Conservation (phyloP, 2,113 vertebrate genomes). For the Phaethon lepturus region DNA sequence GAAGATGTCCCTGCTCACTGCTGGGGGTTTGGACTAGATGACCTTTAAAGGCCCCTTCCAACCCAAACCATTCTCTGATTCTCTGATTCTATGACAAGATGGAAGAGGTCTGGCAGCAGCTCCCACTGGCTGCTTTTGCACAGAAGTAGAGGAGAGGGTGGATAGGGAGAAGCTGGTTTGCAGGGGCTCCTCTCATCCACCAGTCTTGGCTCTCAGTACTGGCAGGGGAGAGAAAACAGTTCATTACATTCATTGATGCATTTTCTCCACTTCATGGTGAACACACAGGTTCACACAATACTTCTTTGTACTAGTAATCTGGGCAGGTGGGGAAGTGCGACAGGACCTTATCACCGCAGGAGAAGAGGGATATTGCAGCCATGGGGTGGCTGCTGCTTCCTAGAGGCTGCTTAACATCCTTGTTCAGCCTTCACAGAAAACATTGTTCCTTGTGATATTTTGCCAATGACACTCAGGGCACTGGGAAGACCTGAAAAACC, state of each 20-base stretch:
- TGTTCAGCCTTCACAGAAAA: background rate
- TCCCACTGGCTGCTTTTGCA: background rate
- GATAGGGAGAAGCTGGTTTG: background rate
- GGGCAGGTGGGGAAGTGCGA: background rate
- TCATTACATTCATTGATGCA: background rate
- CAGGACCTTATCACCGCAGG: background rate
- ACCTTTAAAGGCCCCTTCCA: background rate
- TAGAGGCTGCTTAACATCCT: background rate
- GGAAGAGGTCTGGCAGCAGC: background rate
- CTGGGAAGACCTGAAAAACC: background rate
- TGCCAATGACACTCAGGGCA: fast-evolving
- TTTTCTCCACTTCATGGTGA: background rate
- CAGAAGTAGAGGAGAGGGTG: background rate
- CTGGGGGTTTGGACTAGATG: background rate
- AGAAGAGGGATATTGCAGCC: background rate
- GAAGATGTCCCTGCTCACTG: background rate
- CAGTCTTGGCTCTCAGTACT: background rate
- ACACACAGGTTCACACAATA: background rate
- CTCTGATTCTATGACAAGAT: background rate
- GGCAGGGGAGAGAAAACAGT: background rate
- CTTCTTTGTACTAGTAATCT: background rate
- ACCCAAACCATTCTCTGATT: background rate
- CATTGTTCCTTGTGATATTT: background rate
- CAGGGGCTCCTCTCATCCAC: background rate
- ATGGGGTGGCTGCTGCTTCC: background rate